A percentile compares a stretch with the other conserved stretches of the same genome.
These are phyloP conservation scores for Luperina nickerlii DNA, from an alignment of 2,888 invertebrate species.

Conservation along the genomic window DNA sequence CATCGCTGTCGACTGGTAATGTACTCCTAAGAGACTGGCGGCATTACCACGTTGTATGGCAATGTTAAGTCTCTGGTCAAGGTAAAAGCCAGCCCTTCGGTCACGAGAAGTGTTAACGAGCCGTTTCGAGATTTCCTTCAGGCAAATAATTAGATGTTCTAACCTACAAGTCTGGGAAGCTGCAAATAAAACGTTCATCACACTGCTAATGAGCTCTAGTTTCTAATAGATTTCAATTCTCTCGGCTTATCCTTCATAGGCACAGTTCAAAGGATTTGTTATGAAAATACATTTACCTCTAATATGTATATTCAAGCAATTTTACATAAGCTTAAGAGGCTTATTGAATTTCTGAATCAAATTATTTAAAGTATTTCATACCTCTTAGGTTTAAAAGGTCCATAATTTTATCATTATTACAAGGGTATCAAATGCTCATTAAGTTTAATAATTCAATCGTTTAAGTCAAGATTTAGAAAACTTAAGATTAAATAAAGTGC, in stretches of 20 bases:
- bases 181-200: slow-evolving; percentile 27
- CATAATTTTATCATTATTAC: slow-evolving; percentile 5
- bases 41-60: not conserved
- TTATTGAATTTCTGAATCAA: slow-evolving; percentile 16
- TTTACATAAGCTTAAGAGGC: slow-evolving; percentile 16
- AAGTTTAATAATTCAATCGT: slow-evolving; percentile 24
- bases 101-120: not conserved
- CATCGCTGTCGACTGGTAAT: not conserved
- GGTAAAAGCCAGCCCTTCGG: not conserved
- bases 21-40: not conserved
- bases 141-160: not conserved
- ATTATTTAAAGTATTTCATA: slow-evolving; percentile 18
- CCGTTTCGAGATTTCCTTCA: not conserved
- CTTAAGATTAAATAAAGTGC: slow-evolving; percentile 23
- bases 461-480: slow-evolving; percentile 15
- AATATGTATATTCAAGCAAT: slow-evolving; percentile 29
- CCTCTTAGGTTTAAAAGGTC: slow-evolving; percentile 6
- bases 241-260: slow-evolving; percentile 1
- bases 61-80: not conserved
- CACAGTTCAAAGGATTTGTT: slow-evolving; percentile 1
- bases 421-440: slow-evolving; percentile 5
- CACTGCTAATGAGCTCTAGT: slow-evolving; percentile 1
- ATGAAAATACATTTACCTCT: slow-evolving; percentile 23
- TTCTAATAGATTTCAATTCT: slow-evolving; percentile 8
- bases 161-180: slow-evolving; percentile 2